Base-by-base conservation (phyloP, 2,113 vertebrate genomes). In the Ciconia boyciana region DNA sequence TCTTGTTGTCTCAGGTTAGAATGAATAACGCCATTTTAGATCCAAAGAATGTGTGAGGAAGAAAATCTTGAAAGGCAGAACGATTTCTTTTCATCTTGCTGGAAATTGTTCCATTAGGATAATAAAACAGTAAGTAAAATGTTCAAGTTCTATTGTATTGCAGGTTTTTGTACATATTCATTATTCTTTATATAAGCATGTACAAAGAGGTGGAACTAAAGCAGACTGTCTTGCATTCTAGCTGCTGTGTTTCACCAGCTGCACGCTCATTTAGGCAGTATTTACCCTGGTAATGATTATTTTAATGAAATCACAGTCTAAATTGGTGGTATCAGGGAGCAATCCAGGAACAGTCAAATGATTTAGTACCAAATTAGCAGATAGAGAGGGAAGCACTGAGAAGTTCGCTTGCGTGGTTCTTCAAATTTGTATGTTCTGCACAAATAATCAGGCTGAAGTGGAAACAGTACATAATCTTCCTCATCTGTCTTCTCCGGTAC, bases 231-330 rank as follows among this genome's bases (percentile, higher is more conserved):
- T 80, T 72, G 83, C 41, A 36, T 89, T 94, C 41, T 70, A 49
- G 58, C 49, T 89, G 58, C 76, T 74, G 54, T 86, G 46, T 91
- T 90, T 86, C 83, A 89, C 41, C 76, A 92, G 93, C 93, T 92
- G 72, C 83, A 78, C 15, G 3, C 46, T 87, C 68, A 61, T 94
- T 94, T 86, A 57, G 46, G 34, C 6, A 2, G 34, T 62, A 70
- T 90, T 93, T 92, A 81, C 72, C 64, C 68, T 86, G 54, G 34
- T 94, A 92, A 89, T 96, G 34, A 87, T 83, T 80, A 81, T 89
- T 95, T 94, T 94, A 81, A 90, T 94, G 86, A 92, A 96, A 89
- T 93, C 79, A 58, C 60, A 70, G 51, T 43, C 69, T 87, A 89
- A 95, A 92, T 92, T 86, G 71, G 31, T 96, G 71, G 32, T 95